Evolutionary conservation across 2,113 vertebrate species (phyloP).

Genomic region (Triplophysa rosa): DNA sequence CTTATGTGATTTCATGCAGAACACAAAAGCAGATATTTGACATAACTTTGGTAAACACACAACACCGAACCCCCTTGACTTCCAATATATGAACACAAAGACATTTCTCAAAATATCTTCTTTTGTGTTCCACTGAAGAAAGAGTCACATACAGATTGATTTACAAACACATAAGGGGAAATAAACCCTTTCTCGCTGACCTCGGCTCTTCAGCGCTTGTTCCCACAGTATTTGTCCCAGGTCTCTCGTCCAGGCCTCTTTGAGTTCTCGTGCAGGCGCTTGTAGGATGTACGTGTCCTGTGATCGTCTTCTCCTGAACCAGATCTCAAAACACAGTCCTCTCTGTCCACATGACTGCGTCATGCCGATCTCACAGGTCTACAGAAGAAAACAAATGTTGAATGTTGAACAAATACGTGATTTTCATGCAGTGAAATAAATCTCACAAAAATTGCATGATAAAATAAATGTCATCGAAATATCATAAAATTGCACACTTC

Average conservation of each 20-base stretch:
- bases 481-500: too few species aligned
- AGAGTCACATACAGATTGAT: background rate
- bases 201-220: constrained; percentile 76
- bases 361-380: constrained; percentile 78
- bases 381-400: background rate
- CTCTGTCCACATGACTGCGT: constrained; percentile 71
- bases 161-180: too few species aligned
- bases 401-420: too few species aligned
- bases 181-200: constrained; percentile 40
- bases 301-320: constrained; percentile 76
- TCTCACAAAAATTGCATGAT: background rate
- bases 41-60: too few species aligned
- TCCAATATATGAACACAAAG: too few species aligned
- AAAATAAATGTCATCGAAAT: too few species aligned
- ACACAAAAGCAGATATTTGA: too few species aligned
- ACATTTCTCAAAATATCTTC: too few species aligned
- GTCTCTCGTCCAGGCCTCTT: constrained; percentile 76
- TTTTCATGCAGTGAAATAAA: too few species aligned
- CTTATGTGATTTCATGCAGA: background rate
- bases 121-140: too few species aligned
- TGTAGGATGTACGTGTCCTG: constrained; percentile 76
- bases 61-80: too few species aligned
- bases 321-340: constrained; percentile 76
- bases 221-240: constrained; percentile 78
- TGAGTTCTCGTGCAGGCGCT: constrained; percentile 66